Base-by-base conservation (phyloP, 2,888 invertebrate genomes). In the Sipha maydis region DNA sequence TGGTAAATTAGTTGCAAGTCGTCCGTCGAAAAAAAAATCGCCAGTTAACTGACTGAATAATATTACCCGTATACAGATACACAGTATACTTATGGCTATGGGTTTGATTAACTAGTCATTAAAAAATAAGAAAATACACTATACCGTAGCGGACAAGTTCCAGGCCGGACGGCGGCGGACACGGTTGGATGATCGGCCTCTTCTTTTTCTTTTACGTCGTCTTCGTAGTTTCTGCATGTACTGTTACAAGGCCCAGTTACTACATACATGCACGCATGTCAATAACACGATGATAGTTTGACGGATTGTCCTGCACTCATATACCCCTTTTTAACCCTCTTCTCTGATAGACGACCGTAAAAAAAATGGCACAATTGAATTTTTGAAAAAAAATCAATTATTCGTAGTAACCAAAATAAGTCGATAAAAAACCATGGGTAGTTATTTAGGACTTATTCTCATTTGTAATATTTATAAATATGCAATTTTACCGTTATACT, bases 181-280 rank as follows among this genome's bases (percentile, higher is more conserved):
- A 38, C 79, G 85, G 85, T 86, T 86, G 71, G 79, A 79, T 73
- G 79, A 79, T 86, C 71, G 41, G 61, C 78, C 69, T 77, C 48
- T 38, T 84, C 48, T 71, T 83, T 41, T 28, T 76, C 61, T 67
- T 48, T 31, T 11, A 25, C n/a, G 41, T 73, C 54, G 31, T 83
- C 34, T 56, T 31, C 25, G 31, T 84, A 73, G 54, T 78, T 56
- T 86, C 38, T 79, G 79, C 79, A 17, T 86, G 79, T 86, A 86
- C 79, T 86, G 85, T 86, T 86, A 86, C 38, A 71, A 79, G 71
- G 73, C 85, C 71, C 79, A 86, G 71, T 79, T 85, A 76, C 61
- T 34, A 17, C 31, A 25, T 54, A 17, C n/a, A 5, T n/a, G 31
- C 17, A 71, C 8, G 38, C 34, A 38, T 48, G 73, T 54, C 83